Evolutionary conservation across 2,888 invertebrate species (phyloP), one percentile per base, ranked within the genome.

Genomic region (Tridacna crocea): DNA sequence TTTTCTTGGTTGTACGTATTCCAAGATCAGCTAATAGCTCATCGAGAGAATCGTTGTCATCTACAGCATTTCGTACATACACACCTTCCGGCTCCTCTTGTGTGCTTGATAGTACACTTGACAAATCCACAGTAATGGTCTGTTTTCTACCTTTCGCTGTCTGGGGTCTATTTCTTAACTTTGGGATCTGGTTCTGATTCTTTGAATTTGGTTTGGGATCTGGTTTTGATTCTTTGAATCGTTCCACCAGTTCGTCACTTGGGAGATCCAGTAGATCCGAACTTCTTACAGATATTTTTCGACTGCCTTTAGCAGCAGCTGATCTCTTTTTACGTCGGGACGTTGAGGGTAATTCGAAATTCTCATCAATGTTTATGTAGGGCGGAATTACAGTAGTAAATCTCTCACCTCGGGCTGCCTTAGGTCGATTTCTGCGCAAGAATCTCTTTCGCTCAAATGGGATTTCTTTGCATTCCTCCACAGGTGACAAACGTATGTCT

Each of bases 291-390:
- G 46, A 24, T 22, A 46, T 13, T 46, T 60, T 74, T n/a, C 74
- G 4, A 22, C 61, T 61, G 24, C 74, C 74, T 24, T 74, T 74
- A n/a, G 74, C 74, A 61, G 74, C 74, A 6, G 15, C 47, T 22
- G 74, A 61, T 47, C 74, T 36, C 24, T 46, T 61, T 24, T 47
- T 61, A 17, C 36, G 26, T 13, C 8, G 47, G 13, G 47, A 46
- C 6, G 60, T 36, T 19, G 24, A 15, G 4, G 36, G 26, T 17
- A 58, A 26, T 24, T 27, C 48, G 19, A 22, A 22, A 51, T 66
- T 61, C 48, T 75, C 75, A 61, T 75, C 75, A 6, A 75, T 75
- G n/a, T 65, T 63, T 19, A 75, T 51, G 47, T 75, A 75, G 6
- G 51, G 48, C 17, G 75, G 75, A n/a, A 75, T 75, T 3, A 26